Conservation (phyloP, 2,797 vertebrate species). For the Limosa lapponica region DNA sequence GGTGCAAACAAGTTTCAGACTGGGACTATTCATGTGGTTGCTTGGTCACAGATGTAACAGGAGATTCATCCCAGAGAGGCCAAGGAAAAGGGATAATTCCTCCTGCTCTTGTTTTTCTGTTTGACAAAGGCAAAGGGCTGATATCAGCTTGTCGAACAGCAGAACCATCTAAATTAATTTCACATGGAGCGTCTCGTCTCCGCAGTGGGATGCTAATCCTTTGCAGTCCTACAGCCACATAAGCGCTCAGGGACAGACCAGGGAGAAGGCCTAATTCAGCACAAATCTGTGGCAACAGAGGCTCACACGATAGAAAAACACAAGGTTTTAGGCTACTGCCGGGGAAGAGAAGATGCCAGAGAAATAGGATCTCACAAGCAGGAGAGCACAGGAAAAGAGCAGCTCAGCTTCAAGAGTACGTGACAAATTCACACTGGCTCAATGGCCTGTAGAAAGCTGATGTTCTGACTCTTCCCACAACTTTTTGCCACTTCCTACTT, state of each 20-base stretch:
- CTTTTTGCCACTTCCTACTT: neutral
- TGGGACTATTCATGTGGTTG: neutral
- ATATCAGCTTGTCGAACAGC: neutral
- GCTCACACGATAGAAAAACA: neutral
- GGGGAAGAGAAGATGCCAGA: neutral
- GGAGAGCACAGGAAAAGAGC: neutral
- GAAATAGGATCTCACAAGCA: neutral
- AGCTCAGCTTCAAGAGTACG: neutral
- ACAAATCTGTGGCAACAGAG: neutral
- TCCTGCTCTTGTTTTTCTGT: conserved; percentile 35
- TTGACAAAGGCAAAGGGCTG: neutral
- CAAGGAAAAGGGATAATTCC: conserved; percentile 16
- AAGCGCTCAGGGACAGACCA: neutral
- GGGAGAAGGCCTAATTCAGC: neutral
- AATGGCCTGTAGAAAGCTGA: neutral
- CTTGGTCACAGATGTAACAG: conserved; percentile 19
- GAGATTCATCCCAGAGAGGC: conserved; percentile 4
- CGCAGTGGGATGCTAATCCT: conserved; percentile 29
- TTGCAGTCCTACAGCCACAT: neutral
- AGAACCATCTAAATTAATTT: conserved; percentile 55
- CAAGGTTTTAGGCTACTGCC: neutral
- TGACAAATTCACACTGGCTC: neutral
- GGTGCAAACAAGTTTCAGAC: conserved; percentile 28
- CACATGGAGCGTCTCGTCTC: conserved; percentile 20
- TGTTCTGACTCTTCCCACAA: neutral